These are phyloP conservation scores for Ganaspis brasiliensis DNA, from an alignment of 2,888 invertebrate genomes.

Conservation along the genomic window DNA sequence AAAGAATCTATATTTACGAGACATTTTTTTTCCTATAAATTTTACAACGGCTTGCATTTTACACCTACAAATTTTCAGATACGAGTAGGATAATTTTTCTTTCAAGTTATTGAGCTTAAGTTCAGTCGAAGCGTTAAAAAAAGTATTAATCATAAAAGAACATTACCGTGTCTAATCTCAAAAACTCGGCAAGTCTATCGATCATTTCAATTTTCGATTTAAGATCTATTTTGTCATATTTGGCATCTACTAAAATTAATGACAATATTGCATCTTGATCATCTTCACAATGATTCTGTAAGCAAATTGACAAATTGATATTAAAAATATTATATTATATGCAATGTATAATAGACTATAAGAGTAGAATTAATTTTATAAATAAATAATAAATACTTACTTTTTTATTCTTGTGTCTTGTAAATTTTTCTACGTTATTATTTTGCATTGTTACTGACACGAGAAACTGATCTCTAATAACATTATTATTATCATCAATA, in stretches of 20 bases:
- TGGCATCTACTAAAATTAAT: slow-evolving; percentile 86
- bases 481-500: slow-evolving; percentile 81
- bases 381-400: slow-evolving; percentile 60
- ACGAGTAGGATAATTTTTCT: too few relatives aligned
- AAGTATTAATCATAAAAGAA: background rate
- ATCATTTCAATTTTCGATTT: slow-evolving; percentile 85
- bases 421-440: slow-evolving; percentile 65
- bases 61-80: too few relatives aligned
- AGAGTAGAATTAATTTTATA: background rate
- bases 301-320: slow-evolving; percentile 52
- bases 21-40: too few relatives aligned
- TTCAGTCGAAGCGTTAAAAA: too few relatives aligned
- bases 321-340: background rate
- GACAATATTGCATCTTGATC: slow-evolving; percentile 84
- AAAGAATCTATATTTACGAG: too few relatives aligned
- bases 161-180: slow-evolving; percentile 85
- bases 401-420: slow-evolving; percentile 73
- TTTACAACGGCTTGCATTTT: too few relatives aligned
- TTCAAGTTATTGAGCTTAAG: too few relatives aligned
- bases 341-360: too few relatives aligned
- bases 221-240: slow-evolving; percentile 85
- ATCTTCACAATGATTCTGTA: slow-evolving; percentile 78
- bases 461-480: slow-evolving; percentile 83
- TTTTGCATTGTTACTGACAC: slow-evolving; percentile 83
- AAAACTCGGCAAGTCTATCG: slow-evolving; percentile 87